Base-by-base conservation (phyloP, 1,140 invertebrate species). In the Drosophila littoralis region DNA sequence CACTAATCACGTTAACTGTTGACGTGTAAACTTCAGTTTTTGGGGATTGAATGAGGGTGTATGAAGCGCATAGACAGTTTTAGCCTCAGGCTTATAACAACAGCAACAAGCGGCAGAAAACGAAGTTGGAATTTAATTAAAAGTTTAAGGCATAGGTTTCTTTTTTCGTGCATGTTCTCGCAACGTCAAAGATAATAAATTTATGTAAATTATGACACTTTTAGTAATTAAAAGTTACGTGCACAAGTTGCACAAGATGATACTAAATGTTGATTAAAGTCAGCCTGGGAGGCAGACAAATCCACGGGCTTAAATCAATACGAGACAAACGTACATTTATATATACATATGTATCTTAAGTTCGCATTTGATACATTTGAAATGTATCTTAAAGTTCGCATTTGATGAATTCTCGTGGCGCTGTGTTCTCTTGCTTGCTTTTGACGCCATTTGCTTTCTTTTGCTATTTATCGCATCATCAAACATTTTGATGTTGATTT, bases 401-500 rank as follows among this genome's bases (percentile, higher is more conserved):
- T 75, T 61, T 75, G 57, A 61, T 63, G 65, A 69, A 55, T 63
- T 60, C 28, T 55, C 45, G 54, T 76, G 54, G 42, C 38, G 64
- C 61, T 81, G 58, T 36, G 69, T 75, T 35, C 32, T 51, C 35
- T 59, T 54, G 28, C 50, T 46, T 48, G 58, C 46, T 42, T 50
- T 52, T 54, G 58, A 43, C 42, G 38, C 60, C 43, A 50, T 55
- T 71, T 74, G 65, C 70, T 78, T 72, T 72, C 73, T 69, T 81
- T 77, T 78, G 82, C 83, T 76, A 86, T 86, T 86, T 86, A 89
- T 88, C 84, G 83, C 83, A 86, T 89, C 83, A 86, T 86, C 83
- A 86, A 86, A 86, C 83, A 86, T 86, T 86, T 86, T 86, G 83
- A 86, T 86, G 83, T 86, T 86, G 83, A 86, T 86, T 86, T 88